These are phyloP conservation scores for Otolemur garnettii DNA, from an alignment of 2,113 vertebrate species.

Conservation along the genomic window DNA sequence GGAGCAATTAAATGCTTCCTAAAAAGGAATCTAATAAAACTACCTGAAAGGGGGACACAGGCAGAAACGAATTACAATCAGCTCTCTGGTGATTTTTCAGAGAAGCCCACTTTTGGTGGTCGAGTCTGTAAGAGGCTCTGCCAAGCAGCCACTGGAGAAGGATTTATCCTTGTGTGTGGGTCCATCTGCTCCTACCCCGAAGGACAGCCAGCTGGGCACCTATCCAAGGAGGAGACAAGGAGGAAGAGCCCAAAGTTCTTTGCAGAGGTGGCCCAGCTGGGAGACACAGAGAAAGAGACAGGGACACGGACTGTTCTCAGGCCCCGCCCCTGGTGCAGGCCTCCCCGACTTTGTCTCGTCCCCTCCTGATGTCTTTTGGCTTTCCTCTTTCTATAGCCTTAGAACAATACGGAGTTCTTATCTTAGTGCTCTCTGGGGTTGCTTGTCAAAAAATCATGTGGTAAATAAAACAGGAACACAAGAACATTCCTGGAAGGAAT, in stretches of 20 bases:
- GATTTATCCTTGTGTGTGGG: neutral
- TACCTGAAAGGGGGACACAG: neutral
- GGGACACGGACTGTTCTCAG: neutral
- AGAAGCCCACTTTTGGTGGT: neutral
- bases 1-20: neutral
- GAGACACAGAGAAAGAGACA: neutral
- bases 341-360: neutral
- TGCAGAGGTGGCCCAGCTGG: neutral
- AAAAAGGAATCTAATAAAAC: neutral
- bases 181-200: neutral
- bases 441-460: neutral
- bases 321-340: rapidly evolving
- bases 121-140: neutral
- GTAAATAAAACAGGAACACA: neutral
- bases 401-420: neutral
- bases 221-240: neutral
- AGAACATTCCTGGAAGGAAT: neutral
- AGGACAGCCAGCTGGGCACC: neutral
- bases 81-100: neutral
- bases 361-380: neutral
- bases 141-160: neutral
- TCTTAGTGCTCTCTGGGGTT: neutral
- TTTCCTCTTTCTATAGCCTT: neutral
- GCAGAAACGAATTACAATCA: neutral
- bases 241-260: neutral